A percentile compares a stretch with the other conserved stretches of the same genome.
These are phyloP conservation scores for Physella acuta DNA, from an alignment of 1,140 invertebrate genomes.

Conservation along the genomic window DNA sequence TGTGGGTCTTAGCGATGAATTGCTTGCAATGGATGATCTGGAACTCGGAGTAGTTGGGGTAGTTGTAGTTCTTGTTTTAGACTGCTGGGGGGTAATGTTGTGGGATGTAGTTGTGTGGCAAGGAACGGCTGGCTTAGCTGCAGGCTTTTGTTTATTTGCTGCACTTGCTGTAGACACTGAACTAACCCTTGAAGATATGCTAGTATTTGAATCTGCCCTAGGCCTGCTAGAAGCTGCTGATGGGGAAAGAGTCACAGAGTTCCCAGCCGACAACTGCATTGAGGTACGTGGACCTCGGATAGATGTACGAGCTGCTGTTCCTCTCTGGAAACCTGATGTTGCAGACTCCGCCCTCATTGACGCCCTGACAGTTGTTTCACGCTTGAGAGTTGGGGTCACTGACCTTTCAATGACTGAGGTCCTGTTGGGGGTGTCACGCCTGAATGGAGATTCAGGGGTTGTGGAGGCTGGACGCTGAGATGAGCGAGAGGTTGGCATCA, in stretches of 20 bases:
- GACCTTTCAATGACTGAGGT: conserved; percentile 28
- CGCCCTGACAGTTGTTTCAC: conserved; percentile 28
- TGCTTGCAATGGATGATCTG: not conserved
- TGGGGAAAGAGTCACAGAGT: not conserved
- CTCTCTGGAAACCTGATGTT: conserved; percentile 27
- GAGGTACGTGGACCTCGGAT: conserved; percentile 26
- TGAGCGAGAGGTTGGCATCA: conserved; percentile 28
- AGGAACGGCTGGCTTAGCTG: not conserved
- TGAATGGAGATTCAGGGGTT: conserved; percentile 17
- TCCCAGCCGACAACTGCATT: not conserved
- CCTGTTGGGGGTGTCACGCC: conserved; percentile 34
- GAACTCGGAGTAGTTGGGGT: not conserved
- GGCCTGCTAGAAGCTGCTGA: conserved; percentile 19
- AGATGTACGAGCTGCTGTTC: conserved; percentile 22
- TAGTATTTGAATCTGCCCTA: conserved; percentile 30
- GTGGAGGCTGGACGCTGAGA: not conserved
- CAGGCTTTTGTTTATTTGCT: not conserved
- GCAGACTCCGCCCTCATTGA: conserved; percentile 33
- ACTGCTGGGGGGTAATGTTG: not conserved
- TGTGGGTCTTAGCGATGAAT: not conserved
- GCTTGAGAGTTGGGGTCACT: conserved; percentile 21
- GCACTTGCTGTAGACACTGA: conserved; percentile 35
- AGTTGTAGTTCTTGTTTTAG: not conserved
- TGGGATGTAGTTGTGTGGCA: conserved; percentile 20
- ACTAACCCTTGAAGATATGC: conserved; percentile 33